Percentiles rank a stretch among this genome's conserved stretches.
phyloP scores from a whole-genome alignment of 2,113 vertebrate genomes.

The Sialia sialis region DNA sequence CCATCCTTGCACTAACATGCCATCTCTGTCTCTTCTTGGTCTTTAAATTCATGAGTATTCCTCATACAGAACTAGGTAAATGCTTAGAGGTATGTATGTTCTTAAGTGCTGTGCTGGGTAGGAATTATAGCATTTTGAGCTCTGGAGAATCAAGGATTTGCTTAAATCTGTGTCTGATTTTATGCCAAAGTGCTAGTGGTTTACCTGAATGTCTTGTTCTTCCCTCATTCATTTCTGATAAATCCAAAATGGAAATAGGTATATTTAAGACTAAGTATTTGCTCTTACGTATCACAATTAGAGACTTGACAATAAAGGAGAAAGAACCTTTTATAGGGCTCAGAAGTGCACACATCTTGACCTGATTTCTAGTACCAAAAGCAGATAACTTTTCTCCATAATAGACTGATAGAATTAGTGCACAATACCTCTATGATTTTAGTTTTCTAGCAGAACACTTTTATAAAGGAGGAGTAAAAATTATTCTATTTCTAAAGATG shows the following conservation, averaged over 20 bases:
- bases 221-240: background rate
- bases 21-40: background rate
- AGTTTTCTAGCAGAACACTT: background rate
- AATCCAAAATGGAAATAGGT: background rate
- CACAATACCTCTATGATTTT: background rate
- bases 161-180: background rate
- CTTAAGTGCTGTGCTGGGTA: background rate
- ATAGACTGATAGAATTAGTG: background rate
- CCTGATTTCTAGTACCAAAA: background rate
- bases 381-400: background rate
- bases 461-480: background rate
- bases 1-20: background rate
- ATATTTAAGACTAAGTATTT: background rate
- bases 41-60: background rate
- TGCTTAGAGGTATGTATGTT: background rate
- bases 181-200: background rate
- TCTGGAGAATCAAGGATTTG: background rate
- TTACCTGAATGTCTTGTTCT: background rate
- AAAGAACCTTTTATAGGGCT: background rate
- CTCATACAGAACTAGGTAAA: background rate
- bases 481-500: background rate
- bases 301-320: background rate
- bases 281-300: rapidly evolving
- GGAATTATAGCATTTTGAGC: background rate
- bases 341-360: background rate